A percentile compares a stretch with the other conserved stretches of the same genome.
Evolutionary conservation across 2,888 invertebrate genomes (phyloP).

Genomic region (Hoplodrina ambigua): DNA sequence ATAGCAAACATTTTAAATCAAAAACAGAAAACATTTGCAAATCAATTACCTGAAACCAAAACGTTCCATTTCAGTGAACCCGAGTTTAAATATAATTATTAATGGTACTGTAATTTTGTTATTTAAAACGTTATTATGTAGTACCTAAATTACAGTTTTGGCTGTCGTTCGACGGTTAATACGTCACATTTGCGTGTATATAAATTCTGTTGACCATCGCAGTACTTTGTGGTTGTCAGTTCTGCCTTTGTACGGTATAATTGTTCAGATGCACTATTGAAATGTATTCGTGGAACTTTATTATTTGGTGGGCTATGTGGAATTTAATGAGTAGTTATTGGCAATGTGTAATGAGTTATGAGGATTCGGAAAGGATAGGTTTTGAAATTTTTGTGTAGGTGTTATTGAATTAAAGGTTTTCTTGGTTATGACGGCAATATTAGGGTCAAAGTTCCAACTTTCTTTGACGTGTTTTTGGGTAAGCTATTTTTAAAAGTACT

Average conservation of each 20-base stretch:
- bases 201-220: conserved; percentile 44
- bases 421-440: too few species aligned
- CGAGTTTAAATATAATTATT: conserved; percentile 13
- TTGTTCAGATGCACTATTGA: conserved; percentile 37
- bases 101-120: conserved; percentile 18
- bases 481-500: too few species aligned
- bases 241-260: conserved; percentile 37
- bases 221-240: conserved; percentile 39
- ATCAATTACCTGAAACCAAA: conserved; percentile 11
- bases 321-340: background rate
- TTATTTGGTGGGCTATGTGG: conserved; percentile 11
- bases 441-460: too few species aligned
- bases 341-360: conserved; percentile 4
- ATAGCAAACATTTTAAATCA: background rate
- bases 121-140: conserved; percentile 9
- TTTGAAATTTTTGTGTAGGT: too few species aligned
- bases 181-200: conserved; percentile 24
- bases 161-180: conserved; percentile 13
- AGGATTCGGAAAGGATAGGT: background rate
- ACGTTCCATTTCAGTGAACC: background rate
- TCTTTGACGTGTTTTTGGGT: too few species aligned
- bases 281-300: conserved; percentile 24
- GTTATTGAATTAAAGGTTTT: too few species aligned
- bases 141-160: conserved; percentile 40
- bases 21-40: conserved; percentile 5